phyloP scores from a whole-genome alignment of 2,113 vertebrate genomes.

The Channa maculata region DNA sequence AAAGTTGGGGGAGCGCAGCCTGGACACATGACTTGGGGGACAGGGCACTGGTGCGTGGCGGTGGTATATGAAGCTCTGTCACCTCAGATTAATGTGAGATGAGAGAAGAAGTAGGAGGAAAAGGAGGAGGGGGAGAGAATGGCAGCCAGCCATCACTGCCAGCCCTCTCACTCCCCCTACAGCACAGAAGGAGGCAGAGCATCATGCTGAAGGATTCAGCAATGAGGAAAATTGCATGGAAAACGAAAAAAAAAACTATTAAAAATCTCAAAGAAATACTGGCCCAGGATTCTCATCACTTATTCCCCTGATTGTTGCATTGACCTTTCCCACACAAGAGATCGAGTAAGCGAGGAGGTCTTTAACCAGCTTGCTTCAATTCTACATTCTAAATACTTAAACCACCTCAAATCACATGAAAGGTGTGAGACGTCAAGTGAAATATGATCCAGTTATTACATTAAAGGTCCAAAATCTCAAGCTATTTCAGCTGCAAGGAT shows the following conservation, averaged over 20 bases:
- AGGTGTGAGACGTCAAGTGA: neutral
- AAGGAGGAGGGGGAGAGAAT: slow-evolving; percentile 19
- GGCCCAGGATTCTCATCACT: neutral
- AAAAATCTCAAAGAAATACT: neutral
- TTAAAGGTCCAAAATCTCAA: neutral
- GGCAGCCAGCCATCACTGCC: slow-evolving; percentile 40
- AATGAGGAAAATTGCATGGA: neutral
- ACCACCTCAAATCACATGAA: neutral
- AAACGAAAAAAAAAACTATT: neutral
- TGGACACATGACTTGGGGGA: slow-evolving; percentile 62
- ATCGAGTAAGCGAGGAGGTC: neutral
- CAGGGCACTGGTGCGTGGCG: slow-evolving; percentile 69
- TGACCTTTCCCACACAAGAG: neutral
- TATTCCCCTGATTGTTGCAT: neutral
- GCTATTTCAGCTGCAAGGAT: neutral
- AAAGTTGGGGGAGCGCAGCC: slow-evolving; percentile 34
- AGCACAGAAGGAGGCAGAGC: slow-evolving; percentile 52
- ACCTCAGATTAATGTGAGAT: slow-evolving; percentile 69
- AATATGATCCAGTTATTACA: neutral
- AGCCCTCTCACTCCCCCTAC: slow-evolving; percentile 77
- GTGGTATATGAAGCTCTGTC: slow-evolving; percentile 69
- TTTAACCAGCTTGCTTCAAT: neutral
- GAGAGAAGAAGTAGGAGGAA: slow-evolving; percentile 29
- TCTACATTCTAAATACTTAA: neutral
- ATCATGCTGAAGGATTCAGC: slow-evolving; percentile 13